These are phyloP conservation scores for Gopherus flavomarginatus DNA, from an alignment of 2,113 vertebrate species.

Conservation along the genomic window DNA sequence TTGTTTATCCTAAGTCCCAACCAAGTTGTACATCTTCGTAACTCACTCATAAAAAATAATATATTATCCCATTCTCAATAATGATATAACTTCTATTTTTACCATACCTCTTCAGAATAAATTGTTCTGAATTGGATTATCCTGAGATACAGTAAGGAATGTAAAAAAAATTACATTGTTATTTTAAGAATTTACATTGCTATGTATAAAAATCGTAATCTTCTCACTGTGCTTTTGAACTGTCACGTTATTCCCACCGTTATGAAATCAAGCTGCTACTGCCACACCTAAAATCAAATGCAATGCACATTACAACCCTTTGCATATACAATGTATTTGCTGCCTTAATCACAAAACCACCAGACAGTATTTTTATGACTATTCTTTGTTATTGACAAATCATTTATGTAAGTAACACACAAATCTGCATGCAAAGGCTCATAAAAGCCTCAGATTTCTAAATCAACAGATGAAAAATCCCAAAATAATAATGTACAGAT, in stretches of 20 bases:
- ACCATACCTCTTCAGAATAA: conserved; percentile 79
- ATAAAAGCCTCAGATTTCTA: conserved; percentile 77
- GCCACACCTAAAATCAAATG: conserved; percentile 64
- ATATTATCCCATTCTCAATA: conserved; percentile 68
- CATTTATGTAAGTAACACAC: conserved; percentile 55
- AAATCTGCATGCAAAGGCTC: conserved; percentile 73
- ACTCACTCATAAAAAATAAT: conserved; percentile 83
- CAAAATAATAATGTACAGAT: conserved; percentile 84
- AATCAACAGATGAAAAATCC: conserved; percentile 80
- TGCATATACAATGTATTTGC: conserved; percentile 29
- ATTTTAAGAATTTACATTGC: conserved; percentile 72
- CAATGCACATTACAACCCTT: not conserved
- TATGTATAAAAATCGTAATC: conserved; percentile 54
- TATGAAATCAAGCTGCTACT: conserved; percentile 50
- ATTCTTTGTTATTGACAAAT: conserved; percentile 64
- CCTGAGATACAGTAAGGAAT: conserved; percentile 62
- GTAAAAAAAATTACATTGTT: conserved; percentile 70
- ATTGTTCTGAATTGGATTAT: conserved; percentile 78
- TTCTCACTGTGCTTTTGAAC: conserved; percentile 62
- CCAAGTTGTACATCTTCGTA: conserved; percentile 79
- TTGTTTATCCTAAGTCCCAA: conserved; percentile 80
- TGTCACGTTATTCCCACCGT: conserved; percentile 50
- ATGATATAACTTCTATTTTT: conserved; percentile 74
- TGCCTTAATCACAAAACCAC: conserved; percentile 54
- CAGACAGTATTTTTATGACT: conserved; percentile 45